Base-by-base conservation (phyloP, 1,140 invertebrate species). In the Calephelis virginiensis region DNA sequence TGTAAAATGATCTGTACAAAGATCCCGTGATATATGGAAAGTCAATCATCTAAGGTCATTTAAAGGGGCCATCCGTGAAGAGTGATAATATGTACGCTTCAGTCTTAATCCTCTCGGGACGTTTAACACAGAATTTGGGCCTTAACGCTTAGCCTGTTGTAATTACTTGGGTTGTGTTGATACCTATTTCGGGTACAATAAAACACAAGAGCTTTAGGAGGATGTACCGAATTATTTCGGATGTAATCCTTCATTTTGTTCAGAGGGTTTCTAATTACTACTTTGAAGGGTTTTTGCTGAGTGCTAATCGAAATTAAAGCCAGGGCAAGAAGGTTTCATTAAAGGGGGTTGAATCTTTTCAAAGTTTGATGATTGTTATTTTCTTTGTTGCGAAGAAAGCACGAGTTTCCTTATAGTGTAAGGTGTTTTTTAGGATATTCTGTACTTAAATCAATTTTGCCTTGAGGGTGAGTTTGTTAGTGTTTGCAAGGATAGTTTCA, bases 121-220 rank as follows among this genome's bases (percentile, higher is more conserved):
- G 73, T 86, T 89, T 86, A 86, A 85, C 84, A 85, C 72, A 73
- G 80, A 81, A 81, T 85, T 86, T 73, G 81, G 82, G 79, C 81
- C 81, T 86, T 84, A 84, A 81, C 76, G 83, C 78, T 86, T 78
- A 83, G 81, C 79, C 86, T 81, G 65, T 61, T 76, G 82, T 86
- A 89, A 89, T 89, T 86, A 85, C 78, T 76, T 72, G 76, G 84
- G 82, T 74, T 77, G 74, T 78, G 77, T 79, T 82, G 78, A 77
- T 77, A 80, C 75, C 69, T 85, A 76, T 72, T 78, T 75, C 61
- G 73, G 73, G 66, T 70, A 63, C 67, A 71, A 61, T 73, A 69
- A 78, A 77, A 82, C 78, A 78, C 72, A 72, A 68, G 61, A 65
- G 77, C 75, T 80, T 80, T 72, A 72, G 65, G 63, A 64, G 67